A percentile compares a stretch with the other conserved stretches of the same genome.
These are phyloP conservation scores for Catostomus latipinnis DNA, from an alignment of 2,797 vertebrate species.

Conservation along the genomic window DNA sequence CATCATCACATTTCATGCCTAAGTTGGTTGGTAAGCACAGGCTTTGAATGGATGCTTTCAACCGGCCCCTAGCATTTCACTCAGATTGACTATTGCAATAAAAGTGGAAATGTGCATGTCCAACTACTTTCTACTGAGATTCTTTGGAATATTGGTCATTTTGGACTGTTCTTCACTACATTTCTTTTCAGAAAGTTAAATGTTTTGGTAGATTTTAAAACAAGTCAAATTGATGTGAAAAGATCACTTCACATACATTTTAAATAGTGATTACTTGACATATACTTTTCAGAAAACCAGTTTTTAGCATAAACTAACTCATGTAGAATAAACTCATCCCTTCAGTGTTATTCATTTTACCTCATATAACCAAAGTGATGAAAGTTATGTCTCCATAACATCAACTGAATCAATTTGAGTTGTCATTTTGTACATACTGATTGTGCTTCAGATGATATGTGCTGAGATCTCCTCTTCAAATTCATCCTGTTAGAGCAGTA, in stretches of 20 bases:
- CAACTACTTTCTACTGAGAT: neutral
- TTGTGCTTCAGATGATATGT: neutral
- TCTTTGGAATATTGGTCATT: neutral
- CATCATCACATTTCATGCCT: conserved; percentile 65
- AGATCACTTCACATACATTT: conserved; percentile 5
- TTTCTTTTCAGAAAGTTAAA: neutral
- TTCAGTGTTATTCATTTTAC: neutral
- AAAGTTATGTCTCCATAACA: neutral
- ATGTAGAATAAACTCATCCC: neutral
- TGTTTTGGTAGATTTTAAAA: neutral
- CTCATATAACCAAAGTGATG: neutral
- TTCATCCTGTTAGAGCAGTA: neutral
- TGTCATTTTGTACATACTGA: conserved; percentile 4
- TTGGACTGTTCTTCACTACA: neutral
- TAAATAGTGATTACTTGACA: neutral
- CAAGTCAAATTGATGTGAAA: neutral
- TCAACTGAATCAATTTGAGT: neutral
- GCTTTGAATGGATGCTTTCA: conserved; percentile 26
- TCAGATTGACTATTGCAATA: neutral
- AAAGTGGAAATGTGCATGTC: conserved; percentile 1
- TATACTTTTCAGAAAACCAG: neutral
- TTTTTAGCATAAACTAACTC: no score
- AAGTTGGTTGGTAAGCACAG: conserved; percentile 58
- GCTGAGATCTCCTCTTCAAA: neutral
- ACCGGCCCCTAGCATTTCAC: neutral